Evolutionary conservation across 1,140 invertebrate species (phyloP), one percentile per base, ranked within the genome.

Genomic region (Drosophila albomicans): DNA sequence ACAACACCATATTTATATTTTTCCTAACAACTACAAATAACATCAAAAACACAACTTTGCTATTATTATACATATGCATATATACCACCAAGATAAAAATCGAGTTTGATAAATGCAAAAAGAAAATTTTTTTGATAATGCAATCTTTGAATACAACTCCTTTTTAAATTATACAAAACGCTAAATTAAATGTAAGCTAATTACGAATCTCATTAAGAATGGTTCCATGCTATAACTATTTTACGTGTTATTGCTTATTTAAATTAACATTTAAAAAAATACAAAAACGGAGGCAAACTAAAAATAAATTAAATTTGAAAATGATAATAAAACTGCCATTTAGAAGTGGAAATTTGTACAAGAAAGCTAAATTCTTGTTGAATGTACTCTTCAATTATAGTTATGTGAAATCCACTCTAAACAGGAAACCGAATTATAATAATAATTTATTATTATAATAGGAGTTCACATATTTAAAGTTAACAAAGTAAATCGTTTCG

Each of bases 281-380:
- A 25, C 20, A 25, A 25, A 25, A 25, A 25, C 20, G 3, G 20
- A 25, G 20, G 20, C 20, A 25, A 16, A 43, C 10, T 15, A 32
- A 46, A 45, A 8, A 28, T n/a, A 13, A 28, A 45, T 5, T 58
- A 13, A 45, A 59, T 58, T 6, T 49, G 35, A 30, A 73, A 86
- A 79, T 79, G 64, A 74, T 35, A 70, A 63, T 69, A 46, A 68
- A 87, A 87, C 82, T 87, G 82, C 82, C 82, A 88, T 79, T 73
- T 69, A 62, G 67, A 69, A 35, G 63, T 41, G 54, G 81, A 72
- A 66, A 49, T 52, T 57, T 64, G 51, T 48, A 67, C 32, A 68
- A 54, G 65, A 61, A 75, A 75, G 51, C 38, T 63, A 59, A 65
- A 56, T 15, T n/a, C 5, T 16, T 25, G 20, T 25, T 25, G 43